Evolutionary conservation across 2,113 vertebrate genomes (phyloP).

Genomic region (Oreotrochilus melanogaster): DNA sequence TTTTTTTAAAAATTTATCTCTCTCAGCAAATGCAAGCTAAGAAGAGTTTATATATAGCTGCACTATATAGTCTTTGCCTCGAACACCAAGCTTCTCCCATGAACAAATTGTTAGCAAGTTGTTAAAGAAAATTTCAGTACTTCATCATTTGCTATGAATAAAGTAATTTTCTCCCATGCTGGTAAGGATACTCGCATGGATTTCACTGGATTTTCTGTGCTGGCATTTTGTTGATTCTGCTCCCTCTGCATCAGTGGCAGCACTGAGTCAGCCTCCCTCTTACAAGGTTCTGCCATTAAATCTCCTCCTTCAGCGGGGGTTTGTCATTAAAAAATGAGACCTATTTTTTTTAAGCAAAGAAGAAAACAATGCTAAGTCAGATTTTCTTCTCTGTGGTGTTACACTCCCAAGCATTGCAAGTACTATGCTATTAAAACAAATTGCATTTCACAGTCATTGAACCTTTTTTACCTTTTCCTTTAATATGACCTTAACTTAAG

Average conservation of each 20-base stretch:
- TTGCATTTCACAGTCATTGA: neutral
- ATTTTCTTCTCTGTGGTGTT: neutral
- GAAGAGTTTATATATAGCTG: neutral
- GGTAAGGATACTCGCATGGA: neutral
- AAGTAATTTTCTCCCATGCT: neutral
- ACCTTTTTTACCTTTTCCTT: neutral
- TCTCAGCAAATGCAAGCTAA: neutral
- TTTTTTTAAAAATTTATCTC: neutral
- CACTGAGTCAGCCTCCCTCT: conserved; percentile 17
- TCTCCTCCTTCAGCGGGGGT: neutral
- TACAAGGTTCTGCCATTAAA: conserved; percentile 11
- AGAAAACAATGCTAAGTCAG: neutral
- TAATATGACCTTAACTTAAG: neutral
- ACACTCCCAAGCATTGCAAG: neutral
- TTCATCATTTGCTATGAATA: neutral
- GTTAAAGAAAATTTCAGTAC: neutral
- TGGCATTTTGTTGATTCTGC: conserved; percentile 36
- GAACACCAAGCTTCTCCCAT: neutral
- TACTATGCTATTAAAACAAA: neutral
- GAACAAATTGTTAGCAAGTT: neutral
- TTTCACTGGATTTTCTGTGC: conserved; percentile 12
- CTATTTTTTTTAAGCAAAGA: neutral
- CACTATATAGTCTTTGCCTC: neutral
- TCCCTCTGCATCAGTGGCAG: neutral
- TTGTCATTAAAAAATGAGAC: neutral